These are phyloP conservation scores for Epinephelus awoara DNA, from an alignment of 2,797 vertebrate genomes.

Conservation along the genomic window DNA sequence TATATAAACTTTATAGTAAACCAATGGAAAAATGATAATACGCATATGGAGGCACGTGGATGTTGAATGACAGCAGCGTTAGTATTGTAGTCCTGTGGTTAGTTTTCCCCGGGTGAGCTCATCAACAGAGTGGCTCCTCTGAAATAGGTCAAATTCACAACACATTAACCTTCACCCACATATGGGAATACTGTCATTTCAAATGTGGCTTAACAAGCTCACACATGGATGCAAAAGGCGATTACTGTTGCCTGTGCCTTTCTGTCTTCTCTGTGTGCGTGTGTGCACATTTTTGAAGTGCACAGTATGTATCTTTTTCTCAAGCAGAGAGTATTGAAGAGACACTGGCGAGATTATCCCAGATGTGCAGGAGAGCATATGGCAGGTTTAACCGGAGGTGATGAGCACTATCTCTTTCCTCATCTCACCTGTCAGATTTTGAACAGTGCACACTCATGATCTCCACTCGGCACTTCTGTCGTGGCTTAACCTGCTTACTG, in stretches of 20 bases:
- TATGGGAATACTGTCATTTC: conserved; percentile 66
- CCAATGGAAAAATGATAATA: background rate
- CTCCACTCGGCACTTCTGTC: conserved; percentile 9
- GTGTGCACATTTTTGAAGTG: background rate
- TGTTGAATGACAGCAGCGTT: conserved; percentile 21
- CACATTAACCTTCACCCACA: conserved; percentile 75
- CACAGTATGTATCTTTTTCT: background rate
- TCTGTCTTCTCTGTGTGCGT: background rate
- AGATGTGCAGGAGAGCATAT: conserved; percentile 10
- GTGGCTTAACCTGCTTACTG: conserved; percentile 50
- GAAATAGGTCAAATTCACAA: conserved; percentile 77
- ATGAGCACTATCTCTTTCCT: background rate
- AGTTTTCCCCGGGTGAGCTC: conserved; percentile 30
- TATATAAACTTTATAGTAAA: conserved; percentile 6
- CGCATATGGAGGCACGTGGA: background rate
- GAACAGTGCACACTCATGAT: conserved; percentile 5
- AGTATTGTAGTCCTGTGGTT: conserved; percentile 28
- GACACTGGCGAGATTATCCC: conserved; percentile 10
- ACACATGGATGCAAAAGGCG: conserved; percentile 32
- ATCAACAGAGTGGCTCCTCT: conserved; percentile 41
- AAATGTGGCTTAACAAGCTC: conserved; percentile 57
- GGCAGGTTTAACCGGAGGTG: conserved; percentile 1
- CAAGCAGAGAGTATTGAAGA: conserved; percentile 16
- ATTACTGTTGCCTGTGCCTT: conserved; percentile 22
- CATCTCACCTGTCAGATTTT: background rate